Evolutionary conservation across 2,797 vertebrate species (phyloP).

Genomic region (Champsocephalus gunnari): DNA sequence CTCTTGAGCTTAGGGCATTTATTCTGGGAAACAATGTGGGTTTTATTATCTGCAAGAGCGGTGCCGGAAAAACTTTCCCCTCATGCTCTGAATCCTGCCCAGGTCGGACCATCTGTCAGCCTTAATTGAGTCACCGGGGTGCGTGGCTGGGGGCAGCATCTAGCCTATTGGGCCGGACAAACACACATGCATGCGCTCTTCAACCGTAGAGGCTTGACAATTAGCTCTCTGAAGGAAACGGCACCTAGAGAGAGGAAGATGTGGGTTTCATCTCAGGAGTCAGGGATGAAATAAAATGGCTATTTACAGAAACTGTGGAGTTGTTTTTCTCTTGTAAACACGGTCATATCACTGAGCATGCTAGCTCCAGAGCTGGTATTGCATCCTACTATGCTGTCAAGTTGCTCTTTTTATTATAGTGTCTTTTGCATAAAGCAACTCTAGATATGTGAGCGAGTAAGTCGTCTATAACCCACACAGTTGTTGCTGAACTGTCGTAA

Average conservation of each 20-base stretch:
- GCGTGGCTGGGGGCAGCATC: conserved; percentile 69
- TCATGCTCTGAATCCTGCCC: conserved; percentile 86
- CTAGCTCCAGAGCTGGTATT: conserved; percentile 31
- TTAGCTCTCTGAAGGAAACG: conserved; percentile 51
- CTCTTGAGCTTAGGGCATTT: conserved; percentile 77
- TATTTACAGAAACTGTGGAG: conserved; percentile 57
- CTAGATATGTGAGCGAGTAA: conserved; percentile 19
- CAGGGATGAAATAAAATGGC: conserved; percentile 43
- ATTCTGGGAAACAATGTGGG: conserved; percentile 81
- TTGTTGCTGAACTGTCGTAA: conserved; percentile 68
- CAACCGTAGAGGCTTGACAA: conserved; percentile 53
- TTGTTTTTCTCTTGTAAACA: conserved; percentile 48
- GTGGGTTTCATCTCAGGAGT: conserved; percentile 53
- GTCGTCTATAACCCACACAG: conserved; percentile 55
- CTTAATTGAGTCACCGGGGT: conserved; percentile 84
- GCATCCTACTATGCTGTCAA: conserved; percentile 49
- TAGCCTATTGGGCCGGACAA: conserved; percentile 71
- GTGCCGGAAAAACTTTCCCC: conserved; percentile 71
- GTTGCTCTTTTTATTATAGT: conserved; percentile 38
- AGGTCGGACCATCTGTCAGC: conserved; percentile 83
- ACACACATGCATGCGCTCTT: conserved; percentile 64
- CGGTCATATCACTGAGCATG: conserved; percentile 33
- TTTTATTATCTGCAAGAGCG: conserved; percentile 84
- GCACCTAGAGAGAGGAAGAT: conserved; percentile 47
- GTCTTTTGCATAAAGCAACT: conserved; percentile 38